Conservation (phyloP, 2,888 invertebrate species). For the Perizoma affinitatum region DNA sequence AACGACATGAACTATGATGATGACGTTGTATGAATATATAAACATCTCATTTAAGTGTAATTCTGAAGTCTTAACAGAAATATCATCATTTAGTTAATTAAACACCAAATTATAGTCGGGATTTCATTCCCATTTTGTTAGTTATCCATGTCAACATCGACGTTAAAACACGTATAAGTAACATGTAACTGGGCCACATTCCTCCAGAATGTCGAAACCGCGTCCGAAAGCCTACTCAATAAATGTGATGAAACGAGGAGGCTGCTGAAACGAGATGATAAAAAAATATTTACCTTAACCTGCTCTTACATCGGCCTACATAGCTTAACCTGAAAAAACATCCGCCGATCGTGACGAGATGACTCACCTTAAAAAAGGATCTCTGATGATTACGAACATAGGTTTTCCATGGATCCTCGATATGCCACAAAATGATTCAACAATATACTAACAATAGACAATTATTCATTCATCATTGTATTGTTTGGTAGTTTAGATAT, state of each 20-base stretch:
- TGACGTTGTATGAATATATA: background rate
- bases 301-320: slow-evolving; percentile 57
- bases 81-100: no score
- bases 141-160: no score
- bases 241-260: slow-evolving; percentile 36
- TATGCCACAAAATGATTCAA: no score
- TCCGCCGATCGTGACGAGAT: slow-evolving; percentile 46
- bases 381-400: background rate
- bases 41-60: no score
- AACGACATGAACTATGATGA: background rate
- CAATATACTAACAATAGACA: no score
- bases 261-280: slow-evolving; percentile 56
- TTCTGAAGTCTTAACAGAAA: no score
- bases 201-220: slow-evolving; percentile 10
- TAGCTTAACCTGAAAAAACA: slow-evolving; percentile 69
- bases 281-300: slow-evolving; percentile 47
- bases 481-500: no score
- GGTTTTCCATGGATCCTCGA: no score
- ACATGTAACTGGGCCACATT: slow-evolving; percentile 27
- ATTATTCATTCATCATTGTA: no score
- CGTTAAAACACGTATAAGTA: background rate
- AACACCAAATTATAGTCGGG: no score
- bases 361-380: slow-evolving; percentile 1
- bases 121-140: no score
- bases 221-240: slow-evolving; percentile 35